Evolutionary conservation across 2,113 vertebrate species (phyloP).

Genomic region (Rhineura floridana): DNA sequence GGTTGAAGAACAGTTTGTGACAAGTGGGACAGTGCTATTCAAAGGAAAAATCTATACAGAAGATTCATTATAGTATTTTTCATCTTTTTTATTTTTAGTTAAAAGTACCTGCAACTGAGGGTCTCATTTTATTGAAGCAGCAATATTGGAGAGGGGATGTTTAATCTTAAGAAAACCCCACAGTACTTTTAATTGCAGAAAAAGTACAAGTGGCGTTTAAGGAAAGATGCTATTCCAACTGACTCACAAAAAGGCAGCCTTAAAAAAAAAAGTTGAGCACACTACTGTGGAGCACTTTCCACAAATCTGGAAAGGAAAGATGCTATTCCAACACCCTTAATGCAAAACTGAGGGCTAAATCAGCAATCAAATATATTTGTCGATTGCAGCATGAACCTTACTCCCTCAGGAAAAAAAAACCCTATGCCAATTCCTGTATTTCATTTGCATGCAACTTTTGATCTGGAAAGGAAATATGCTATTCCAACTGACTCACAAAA

Average conservation of each 20-base stretch:
- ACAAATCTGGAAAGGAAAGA: no score
- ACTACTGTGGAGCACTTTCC: constrained; percentile 30
- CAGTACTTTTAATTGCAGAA: neutral
- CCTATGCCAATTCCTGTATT: neutral
- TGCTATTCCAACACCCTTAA: neutral
- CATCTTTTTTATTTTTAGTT: neutral
- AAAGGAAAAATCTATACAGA: neutral
- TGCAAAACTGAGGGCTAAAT: neutral
- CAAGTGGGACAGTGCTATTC: neutral
- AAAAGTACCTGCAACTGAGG: neutral
- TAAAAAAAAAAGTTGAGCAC: neutral
- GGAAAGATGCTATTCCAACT: neutral
- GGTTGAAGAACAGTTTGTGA: neutral
- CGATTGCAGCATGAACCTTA: neutral
- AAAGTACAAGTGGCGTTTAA: neutral
- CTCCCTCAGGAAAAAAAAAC: neutral
- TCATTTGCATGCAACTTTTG: neutral
- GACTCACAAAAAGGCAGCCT: neutral
- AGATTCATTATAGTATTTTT: neutral
- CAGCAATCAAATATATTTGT: neutral
- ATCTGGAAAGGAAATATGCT: neutral
- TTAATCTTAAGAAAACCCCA: no score
- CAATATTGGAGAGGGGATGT: no score
- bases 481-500: constrained; percentile 1
- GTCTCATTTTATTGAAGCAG: neutral